Evolutionary conservation across 37 sponge, comb jelly and placozoan species (phyloP).

Genomic region (Axinella damicornis): DNA sequence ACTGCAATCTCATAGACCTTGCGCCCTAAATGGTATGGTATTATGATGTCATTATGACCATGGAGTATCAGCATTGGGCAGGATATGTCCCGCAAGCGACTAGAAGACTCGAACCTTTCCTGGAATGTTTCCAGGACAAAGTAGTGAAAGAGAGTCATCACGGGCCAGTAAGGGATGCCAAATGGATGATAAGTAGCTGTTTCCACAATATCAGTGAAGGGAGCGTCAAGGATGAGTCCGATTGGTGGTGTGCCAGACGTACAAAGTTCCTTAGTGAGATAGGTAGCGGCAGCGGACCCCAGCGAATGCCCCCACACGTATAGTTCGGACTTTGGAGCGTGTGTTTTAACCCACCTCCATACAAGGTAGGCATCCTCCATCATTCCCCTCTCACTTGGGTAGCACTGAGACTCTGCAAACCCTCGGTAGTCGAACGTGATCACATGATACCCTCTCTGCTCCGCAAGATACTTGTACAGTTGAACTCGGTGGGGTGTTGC

Average conservation of each 20-base stretch:
- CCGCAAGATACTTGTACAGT: constrained; percentile 70
- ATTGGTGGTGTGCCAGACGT: neutral
- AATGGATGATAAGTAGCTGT: constrained; percentile 72
- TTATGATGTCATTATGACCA: constrained; percentile 57
- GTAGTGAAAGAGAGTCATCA: constrained; percentile 35
- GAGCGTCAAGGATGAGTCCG: constrained; percentile 83
- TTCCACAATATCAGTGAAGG: constrained; percentile 73
- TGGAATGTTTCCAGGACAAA: constrained; percentile 41
- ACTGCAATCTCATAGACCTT: constrained; percentile 58
- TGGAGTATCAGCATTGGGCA: constrained; percentile 80
- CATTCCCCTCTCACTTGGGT: constrained; percentile 76
- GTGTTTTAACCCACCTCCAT: constrained; percentile 71
- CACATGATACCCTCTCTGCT: constrained; percentile 68
- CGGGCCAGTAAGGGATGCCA: constrained; percentile 56
- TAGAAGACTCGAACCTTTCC: constrained; percentile 65
- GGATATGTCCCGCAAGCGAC: constrained; percentile 30
- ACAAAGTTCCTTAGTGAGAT: constrained; percentile 52
- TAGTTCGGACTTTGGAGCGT: constrained; percentile 56
- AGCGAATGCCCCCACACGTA: constrained; percentile 95
- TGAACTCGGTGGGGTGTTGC: constrained; percentile 73
- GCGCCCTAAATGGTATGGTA: constrained; percentile 73
- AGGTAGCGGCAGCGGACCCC: constrained; percentile 81
- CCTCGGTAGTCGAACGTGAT: constrained; percentile 94
- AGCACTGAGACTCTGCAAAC: constrained; percentile 83
- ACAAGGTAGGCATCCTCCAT: constrained; percentile 76